Conservation (phyloP, 2,888 invertebrate genomes). For the Euclidia mi region DNA sequence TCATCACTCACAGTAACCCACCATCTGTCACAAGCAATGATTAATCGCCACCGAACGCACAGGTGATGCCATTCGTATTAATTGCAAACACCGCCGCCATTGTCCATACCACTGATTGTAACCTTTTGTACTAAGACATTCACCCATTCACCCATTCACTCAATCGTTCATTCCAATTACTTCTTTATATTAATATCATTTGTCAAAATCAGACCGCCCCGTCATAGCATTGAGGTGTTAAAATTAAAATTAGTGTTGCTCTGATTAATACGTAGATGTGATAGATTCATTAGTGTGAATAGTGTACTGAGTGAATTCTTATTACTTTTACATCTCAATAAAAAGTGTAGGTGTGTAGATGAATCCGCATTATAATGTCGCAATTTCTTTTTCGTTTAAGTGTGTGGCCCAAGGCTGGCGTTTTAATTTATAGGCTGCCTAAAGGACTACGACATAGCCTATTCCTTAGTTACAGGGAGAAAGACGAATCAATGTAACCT, state of each 20-base stretch:
- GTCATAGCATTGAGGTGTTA: conserved; percentile 29
- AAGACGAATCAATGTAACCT: too few relatives aligned
- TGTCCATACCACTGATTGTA: conserved; percentile 60
- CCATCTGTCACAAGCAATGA: conserved; percentile 53
- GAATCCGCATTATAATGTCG: too few relatives aligned
- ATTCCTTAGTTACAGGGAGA: too few relatives aligned
- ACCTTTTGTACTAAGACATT: conserved; percentile 57
- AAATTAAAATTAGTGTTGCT: conserved; percentile 20
- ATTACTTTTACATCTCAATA: too few relatives aligned
- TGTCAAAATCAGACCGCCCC: conserved; percentile 58
- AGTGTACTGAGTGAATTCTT: neutral
- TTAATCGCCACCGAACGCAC: conserved; percentile 50
- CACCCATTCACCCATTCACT: conserved; percentile 25
- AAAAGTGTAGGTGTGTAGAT: too few relatives aligned
- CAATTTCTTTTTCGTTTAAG: too few relatives aligned
- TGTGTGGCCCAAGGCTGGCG: too few relatives aligned
- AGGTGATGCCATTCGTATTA: conserved; percentile 58
- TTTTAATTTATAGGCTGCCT: too few relatives aligned
- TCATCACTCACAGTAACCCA: conserved; percentile 12
- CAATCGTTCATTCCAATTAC: conserved; percentile 44
- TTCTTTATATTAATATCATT: conserved; percentile 51
- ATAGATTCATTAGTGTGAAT: conserved; percentile 16
- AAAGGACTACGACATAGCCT: too few relatives aligned
- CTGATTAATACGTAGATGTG: conserved; percentile 23
- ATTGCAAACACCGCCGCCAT: conserved; percentile 57